phyloP scores from a whole-genome alignment of 30 jellyfish, hydroid and myxozoan species.

The Aurelia sp. region DNA sequence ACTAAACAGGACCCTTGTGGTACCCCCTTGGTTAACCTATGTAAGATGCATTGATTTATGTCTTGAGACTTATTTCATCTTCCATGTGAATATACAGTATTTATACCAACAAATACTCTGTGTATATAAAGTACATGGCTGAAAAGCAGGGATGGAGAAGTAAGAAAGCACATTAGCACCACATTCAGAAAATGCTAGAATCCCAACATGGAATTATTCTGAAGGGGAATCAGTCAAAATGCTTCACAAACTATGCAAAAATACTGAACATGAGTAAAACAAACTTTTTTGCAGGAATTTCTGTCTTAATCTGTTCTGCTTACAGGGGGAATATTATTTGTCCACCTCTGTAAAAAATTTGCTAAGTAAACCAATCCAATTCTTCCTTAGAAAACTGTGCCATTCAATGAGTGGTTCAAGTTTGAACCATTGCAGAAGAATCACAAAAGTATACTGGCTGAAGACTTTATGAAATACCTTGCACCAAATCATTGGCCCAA shows the following conservation, averaged over 20 bases:
- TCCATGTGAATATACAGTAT: neutral
- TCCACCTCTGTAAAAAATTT: too few relatives aligned
- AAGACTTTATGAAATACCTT: slow-evolving; percentile 45
- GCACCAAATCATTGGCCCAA: slow-evolving; percentile 65
- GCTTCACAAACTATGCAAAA: too few relatives aligned
- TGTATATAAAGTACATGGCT: too few relatives aligned
- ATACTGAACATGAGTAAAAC: too few relatives aligned
- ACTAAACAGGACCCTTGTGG: slow-evolving; percentile 63
- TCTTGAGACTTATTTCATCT: neutral
- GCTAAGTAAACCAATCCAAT: neutral
- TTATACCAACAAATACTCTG: neutral
- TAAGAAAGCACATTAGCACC: too few relatives aligned
- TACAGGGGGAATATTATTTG: too few relatives aligned
- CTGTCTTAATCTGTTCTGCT: too few relatives aligned
- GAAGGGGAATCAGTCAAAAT: too few relatives aligned
- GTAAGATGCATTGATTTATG: slow-evolving; percentile 4
- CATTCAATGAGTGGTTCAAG: slow-evolving; percentile 64
- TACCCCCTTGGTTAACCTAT: slow-evolving; percentile 75
- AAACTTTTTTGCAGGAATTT: too few relatives aligned
- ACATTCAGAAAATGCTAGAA: too few relatives aligned
- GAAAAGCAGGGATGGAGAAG: too few relatives aligned
- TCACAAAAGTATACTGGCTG: slow-evolving; percentile 48
- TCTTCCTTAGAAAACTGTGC: slow-evolving; percentile 26
- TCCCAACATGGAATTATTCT: too few relatives aligned
- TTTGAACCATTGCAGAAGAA: slow-evolving; percentile 45